A percentile compares a stretch with the other conserved stretches of the same genome.
Evolutionary conservation across 2,797 vertebrate species (phyloP).

Genomic region (Phoebastria nigripes): DNA sequence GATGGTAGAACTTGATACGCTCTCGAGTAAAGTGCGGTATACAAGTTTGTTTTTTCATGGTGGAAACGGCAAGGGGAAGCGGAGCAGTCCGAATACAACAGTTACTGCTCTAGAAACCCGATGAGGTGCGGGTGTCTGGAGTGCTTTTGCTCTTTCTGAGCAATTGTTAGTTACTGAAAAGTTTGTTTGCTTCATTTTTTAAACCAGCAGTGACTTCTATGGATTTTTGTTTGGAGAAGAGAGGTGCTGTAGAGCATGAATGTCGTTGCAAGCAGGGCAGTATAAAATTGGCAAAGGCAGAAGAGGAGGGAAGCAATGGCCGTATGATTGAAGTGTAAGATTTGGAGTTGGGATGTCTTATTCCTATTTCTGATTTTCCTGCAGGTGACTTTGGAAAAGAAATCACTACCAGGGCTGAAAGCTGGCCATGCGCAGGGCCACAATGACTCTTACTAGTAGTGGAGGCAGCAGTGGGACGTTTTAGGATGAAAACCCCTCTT

Average conservation of each 20-base stretch:
- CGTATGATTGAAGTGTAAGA: background rate
- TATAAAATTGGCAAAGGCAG: background rate
- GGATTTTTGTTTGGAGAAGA: background rate
- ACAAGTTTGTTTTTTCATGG: slow-evolving; percentile 19
- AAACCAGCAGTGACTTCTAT: background rate
- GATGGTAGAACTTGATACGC: background rate
- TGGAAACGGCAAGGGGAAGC: background rate
- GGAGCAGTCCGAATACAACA: background rate
- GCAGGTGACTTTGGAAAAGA: background rate
- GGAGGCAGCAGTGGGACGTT: background rate
- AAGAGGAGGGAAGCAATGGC: background rate
- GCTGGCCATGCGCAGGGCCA: background rate
- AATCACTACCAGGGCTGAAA: background rate
- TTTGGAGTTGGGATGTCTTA: background rate
- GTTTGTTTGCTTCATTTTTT: slow-evolving; percentile 13
- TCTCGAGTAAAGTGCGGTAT: slow-evolving; percentile 13
- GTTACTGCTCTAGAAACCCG: background rate
- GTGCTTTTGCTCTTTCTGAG: slow-evolving; percentile 3
- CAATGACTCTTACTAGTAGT: background rate
- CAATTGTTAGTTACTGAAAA: background rate
- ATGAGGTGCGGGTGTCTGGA: background rate
- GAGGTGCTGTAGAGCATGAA: background rate
- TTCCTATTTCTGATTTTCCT: background rate
- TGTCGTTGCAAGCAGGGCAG: background rate
- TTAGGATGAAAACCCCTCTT: background rate